These are phyloP conservation scores for Hypena proboscidalis DNA, from an alignment of 2,888 invertebrate species.

Conservation along the genomic window DNA sequence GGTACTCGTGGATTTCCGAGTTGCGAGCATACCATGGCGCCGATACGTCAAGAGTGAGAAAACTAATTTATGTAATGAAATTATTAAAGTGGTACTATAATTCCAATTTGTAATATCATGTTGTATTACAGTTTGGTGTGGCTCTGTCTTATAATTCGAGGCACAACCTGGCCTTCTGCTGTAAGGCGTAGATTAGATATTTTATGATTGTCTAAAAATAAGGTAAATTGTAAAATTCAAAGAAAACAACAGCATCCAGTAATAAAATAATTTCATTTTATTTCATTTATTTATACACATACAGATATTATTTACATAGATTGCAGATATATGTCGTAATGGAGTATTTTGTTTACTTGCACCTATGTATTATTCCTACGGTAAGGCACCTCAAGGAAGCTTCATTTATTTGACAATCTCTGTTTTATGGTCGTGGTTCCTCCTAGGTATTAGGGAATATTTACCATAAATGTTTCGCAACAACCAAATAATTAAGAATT, in stretches of 20 bases:
- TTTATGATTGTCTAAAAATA: too few relatives aligned
- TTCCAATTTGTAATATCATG: too few relatives aligned
- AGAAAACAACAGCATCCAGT: conserved; percentile 58
- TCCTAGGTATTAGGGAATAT: not conserved
- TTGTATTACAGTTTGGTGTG: too few relatives aligned
- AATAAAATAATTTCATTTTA: conserved; percentile 83
- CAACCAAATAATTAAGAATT: too few relatives aligned
- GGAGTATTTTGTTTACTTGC: conserved; percentile 75
- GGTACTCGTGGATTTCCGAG: too few relatives aligned
- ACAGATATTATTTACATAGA: conserved; percentile 76
- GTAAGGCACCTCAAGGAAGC: conserved; percentile 80
- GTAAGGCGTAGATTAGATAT: too few relatives aligned
- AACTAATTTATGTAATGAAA: too few relatives aligned
- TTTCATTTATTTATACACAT: conserved; percentile 70
- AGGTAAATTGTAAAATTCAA: conserved; percentile 19
- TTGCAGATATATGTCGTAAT: conserved; percentile 69
- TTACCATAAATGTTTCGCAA: not conserved
- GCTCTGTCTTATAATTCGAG: too few relatives aligned
- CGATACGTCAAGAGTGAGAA: too few relatives aligned
- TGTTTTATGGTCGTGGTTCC: conserved; percentile 47
- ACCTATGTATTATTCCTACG: conserved; percentile 64
- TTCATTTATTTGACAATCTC: conserved; percentile 50
- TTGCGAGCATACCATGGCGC: too few relatives aligned
- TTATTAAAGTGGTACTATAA: too few relatives aligned
- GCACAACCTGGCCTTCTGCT: too few relatives aligned